Percentiles rank a stretch among this genome's conserved stretches.
These are phyloP conservation scores for Lepidurus couesii DNA, from an alignment of 1,140 invertebrate genomes.

Conservation along the genomic window DNA sequence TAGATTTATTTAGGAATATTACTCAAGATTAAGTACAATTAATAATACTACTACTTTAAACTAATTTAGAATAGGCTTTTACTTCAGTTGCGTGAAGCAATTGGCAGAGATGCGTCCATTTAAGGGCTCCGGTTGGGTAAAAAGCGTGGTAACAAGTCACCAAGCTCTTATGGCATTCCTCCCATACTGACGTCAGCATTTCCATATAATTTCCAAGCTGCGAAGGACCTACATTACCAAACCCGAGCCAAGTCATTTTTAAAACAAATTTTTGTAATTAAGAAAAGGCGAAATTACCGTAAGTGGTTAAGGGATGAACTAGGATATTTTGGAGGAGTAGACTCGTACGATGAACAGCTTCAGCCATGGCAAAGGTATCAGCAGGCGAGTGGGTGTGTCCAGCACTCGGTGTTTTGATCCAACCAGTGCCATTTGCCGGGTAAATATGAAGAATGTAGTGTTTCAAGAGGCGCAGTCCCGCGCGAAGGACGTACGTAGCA, in stretches of 20 bases:
- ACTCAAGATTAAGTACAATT: too few species aligned
- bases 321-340: slow-evolving; percentile 18
- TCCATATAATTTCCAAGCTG: slow-evolving; percentile 23
- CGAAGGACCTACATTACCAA: background rate
- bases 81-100: slow-evolving; percentile 51
- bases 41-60: background rate
- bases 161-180: slow-evolving; percentile 85
- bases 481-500: background rate
- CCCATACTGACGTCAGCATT: slow-evolving; percentile 57
- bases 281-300: slow-evolving; percentile 26
- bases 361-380: slow-evolving; percentile 21
- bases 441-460: slow-evolving; percentile 86
- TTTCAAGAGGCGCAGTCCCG: slow-evolving; percentile 52
- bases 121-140: slow-evolving; percentile 85
- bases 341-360: slow-evolving; percentile 11
- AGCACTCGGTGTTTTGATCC: background rate
- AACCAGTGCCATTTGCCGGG: slow-evolving; percentile 54
- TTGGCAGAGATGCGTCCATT: slow-evolving; percentile 87
- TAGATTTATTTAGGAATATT: too few species aligned
- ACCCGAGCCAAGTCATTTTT: too few species aligned
- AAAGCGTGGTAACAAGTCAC: slow-evolving; percentile 90
- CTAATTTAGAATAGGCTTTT: background rate
- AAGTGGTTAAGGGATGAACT: background rate
- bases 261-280: slow-evolving; percentile 36
- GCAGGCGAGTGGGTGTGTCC: background rate